Conservation (phyloP, 2,888 invertebrate species). For the Ectropis crepuscularia region DNA sequence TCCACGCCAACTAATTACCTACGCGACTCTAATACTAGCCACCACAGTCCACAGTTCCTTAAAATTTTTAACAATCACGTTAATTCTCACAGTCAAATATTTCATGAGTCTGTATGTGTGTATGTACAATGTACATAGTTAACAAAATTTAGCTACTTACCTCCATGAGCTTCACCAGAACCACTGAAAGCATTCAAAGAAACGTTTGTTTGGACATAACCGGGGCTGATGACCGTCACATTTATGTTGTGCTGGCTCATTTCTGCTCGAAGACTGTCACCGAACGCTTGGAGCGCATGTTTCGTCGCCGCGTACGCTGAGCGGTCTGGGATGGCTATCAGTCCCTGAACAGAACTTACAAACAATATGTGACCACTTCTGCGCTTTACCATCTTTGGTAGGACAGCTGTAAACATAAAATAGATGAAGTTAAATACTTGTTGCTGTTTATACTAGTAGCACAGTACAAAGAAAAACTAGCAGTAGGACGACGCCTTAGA, state of each 20-base stretch:
- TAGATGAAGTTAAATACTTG: neutral
- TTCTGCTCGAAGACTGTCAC: conserved; percentile 95
- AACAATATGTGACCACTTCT: conserved; percentile 93
- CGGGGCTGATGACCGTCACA: conserved; percentile 95
- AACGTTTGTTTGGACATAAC: conserved; percentile 95
- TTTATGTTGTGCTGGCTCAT: conserved; percentile 89
- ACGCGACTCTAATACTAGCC: too few species aligned
- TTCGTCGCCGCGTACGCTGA: conserved; percentile 97
- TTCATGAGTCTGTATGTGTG: too few species aligned
- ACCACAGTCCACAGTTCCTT: too few species aligned
- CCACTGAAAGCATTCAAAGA: conserved; percentile 96
- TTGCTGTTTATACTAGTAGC: too few species aligned
- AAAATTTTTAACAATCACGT: too few species aligned
- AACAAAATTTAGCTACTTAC: conserved; percentile 66
- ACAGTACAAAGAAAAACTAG: too few species aligned
- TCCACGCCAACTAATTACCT: too few species aligned
- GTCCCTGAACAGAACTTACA: conserved; percentile 96
- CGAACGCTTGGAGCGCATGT: conserved; percentile 97
- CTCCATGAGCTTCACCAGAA: conserved; percentile 91
- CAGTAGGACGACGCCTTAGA: too few species aligned
- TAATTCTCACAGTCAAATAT: too few species aligned
- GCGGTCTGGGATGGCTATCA: conserved; percentile 94
- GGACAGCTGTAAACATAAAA: conserved; percentile 86
- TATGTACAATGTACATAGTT: too few species aligned
- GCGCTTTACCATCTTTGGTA: conserved; percentile 92